Percentiles rank a stretch among this genome's conserved stretches.
Conservation (phyloP, 2,797 vertebrate species). For the Petrocephalus schoutedeni region DNA sequence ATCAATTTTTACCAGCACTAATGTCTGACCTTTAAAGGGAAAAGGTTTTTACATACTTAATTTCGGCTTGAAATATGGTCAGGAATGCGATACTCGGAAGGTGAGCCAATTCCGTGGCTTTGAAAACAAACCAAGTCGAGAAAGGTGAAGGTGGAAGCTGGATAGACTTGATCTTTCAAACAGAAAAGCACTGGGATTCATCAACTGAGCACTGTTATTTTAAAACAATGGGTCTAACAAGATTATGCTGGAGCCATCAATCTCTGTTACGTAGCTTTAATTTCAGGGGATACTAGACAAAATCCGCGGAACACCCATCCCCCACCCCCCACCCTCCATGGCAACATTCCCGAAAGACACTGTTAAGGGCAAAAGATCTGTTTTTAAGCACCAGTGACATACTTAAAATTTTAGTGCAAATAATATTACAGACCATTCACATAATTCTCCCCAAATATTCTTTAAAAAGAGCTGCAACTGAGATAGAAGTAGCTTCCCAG, state of each 20-base stretch:
- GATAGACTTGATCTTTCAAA: constrained; percentile 70
- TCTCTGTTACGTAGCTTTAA: constrained; percentile 58
- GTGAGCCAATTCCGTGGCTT: constrained; percentile 69
- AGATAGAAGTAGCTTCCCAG: neutral
- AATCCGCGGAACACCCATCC: constrained; percentile 41
- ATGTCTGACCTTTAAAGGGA: constrained; percentile 90
- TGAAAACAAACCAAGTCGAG: constrained; percentile 21
- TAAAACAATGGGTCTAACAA: constrained; percentile 60
- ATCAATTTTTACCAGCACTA: constrained; percentile 88
- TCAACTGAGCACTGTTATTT: constrained; percentile 48
- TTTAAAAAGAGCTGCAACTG: neutral
- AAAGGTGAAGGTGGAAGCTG: constrained; percentile 63
- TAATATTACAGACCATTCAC: neutral
- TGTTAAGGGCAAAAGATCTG: neutral
- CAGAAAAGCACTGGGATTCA: constrained; percentile 63
- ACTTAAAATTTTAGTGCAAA: neutral
- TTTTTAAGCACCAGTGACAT: neutral
- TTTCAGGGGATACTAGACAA: constrained; percentile 56
- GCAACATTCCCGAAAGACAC: neutral
- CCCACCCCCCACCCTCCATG: neutral
- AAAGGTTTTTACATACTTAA: constrained; percentile 84
- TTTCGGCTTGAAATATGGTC: constrained; percentile 85
- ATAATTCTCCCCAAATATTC: neutral
- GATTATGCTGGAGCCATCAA: constrained; percentile 67
- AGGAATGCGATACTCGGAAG: constrained; percentile 79